Percentiles rank a stretch among this genome's conserved stretches.
These are phyloP conservation scores for Daboia siamensis DNA, from an alignment of 2,113 vertebrate genomes.

Conservation along the genomic window DNA sequence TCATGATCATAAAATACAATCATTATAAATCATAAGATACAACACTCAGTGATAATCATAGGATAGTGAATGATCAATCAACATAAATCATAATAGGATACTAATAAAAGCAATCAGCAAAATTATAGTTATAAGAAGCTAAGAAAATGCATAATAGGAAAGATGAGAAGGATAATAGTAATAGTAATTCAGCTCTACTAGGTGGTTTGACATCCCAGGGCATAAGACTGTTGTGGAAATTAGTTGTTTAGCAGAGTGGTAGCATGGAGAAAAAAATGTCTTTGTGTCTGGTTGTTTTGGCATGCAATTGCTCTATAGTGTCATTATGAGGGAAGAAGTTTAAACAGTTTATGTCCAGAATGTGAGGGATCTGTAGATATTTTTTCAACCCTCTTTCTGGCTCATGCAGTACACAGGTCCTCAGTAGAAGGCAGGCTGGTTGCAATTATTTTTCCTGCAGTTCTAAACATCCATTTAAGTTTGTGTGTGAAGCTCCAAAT, in stretches of 20 bases:
- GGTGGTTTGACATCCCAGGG: background rate
- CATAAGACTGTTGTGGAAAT: background rate
- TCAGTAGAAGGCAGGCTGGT: background rate
- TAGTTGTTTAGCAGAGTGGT: background rate
- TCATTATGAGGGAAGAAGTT: too few relatives aligned
- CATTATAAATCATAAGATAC: background rate
- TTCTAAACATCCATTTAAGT: background rate
- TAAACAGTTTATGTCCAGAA: too few relatives aligned
- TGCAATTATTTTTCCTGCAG: background rate
- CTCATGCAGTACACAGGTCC: too few relatives aligned
- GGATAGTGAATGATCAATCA: background rate
- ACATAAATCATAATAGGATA: background rate
- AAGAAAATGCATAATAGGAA: background rate
- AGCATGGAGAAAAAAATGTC: background rate
- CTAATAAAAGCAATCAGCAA: background rate
- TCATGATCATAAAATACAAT: background rate
- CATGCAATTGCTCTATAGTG: too few relatives aligned
- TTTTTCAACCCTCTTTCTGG: too few relatives aligned
- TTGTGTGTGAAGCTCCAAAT: background rate
- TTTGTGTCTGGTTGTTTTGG: background rate
- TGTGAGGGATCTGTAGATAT: too few relatives aligned
- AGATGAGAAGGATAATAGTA: background rate
- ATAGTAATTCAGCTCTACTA: background rate
- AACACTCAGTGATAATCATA: background rate
- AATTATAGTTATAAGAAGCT: background rate